Conservation (phyloP, 2,888 invertebrate genomes). For the Papilio elwesi region DNA sequence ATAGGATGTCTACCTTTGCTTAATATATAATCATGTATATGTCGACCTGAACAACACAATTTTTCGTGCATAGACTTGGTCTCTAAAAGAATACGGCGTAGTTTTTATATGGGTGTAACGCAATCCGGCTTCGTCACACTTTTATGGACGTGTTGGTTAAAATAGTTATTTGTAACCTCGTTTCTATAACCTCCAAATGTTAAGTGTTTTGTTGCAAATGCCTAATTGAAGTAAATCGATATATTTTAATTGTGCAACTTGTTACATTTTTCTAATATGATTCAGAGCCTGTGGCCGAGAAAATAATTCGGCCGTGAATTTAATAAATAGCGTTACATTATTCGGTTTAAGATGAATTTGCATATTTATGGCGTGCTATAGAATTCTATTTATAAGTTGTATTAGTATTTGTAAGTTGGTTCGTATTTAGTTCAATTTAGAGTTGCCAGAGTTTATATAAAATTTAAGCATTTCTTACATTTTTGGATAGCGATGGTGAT, state of each 20-base stretch:
- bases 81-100: conserved; percentile 12
- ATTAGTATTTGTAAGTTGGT: conserved; percentile 27
- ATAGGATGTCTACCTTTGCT: too few relatives aligned
- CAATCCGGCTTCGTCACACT: conserved; percentile 35
- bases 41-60: neutral
- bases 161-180: conserved; percentile 36
- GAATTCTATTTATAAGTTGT: conserved; percentile 16
- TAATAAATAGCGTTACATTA: conserved; percentile 7
- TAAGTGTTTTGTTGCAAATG: conserved; percentile 35
- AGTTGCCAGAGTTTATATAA: neutral
- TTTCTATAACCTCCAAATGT: conserved; percentile 40
- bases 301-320: conserved; percentile 16
- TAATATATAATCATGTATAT: too few relatives aligned
- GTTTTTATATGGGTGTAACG: conserved; percentile 37
- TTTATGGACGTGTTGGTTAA: conserved; percentile 37
- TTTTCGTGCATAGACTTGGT: conserved; percentile 9
- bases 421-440: neutral
- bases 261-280: conserved; percentile 14
- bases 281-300: neutral
- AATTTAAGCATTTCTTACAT: neutral
- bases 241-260: conserved; percentile 23
- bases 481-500: too few relatives aligned
- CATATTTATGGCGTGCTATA: conserved; percentile 29
- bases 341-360: conserved; percentile 33
- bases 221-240: conserved; percentile 30